Percentiles rank a stretch among this genome's conserved stretches.
Conservation (phyloP, 2,797 vertebrate species). For the Acanthurus tractus region DNA sequence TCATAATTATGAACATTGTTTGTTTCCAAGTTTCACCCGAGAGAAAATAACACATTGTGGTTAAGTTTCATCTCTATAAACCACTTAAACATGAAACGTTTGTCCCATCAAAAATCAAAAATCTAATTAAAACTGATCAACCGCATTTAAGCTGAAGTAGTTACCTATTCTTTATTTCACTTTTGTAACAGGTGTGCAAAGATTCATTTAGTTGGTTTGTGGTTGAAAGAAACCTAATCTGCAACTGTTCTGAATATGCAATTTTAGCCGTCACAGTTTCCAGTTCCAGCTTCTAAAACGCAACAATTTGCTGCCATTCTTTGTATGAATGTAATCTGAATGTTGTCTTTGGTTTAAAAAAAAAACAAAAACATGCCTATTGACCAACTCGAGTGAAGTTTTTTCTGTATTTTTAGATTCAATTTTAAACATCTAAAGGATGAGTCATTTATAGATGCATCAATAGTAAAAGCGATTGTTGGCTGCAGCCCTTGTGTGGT, state of each 20-base stretch:
- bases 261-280: not conserved
- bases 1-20: conserved; percentile 21
- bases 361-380: not conserved
- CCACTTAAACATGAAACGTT: not conserved
- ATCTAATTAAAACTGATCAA: not conserved
- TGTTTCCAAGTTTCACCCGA: conserved; percentile 22
- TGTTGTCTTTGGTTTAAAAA: not conserved
- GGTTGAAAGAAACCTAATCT: not conserved
- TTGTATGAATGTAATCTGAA: not conserved
- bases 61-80: conserved; percentile 1
- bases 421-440: not conserved
- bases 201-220: too few relatives aligned
- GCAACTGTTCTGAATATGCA: not conserved
- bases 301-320: not conserved
- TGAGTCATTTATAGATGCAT: not conserved
- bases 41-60: conserved; percentile 9
- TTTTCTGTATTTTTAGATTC: too few relatives aligned
- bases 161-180: not conserved
- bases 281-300: not conserved
- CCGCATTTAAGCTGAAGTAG: not conserved
- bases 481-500: not conserved
- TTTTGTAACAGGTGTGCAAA: not conserved
- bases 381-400: not conserved
- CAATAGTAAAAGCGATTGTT: not conserved
- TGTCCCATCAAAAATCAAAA: not conserved